Evolutionary conservation across 64 coral and sea anemone species (phyloP).

Genomic region (Montipora cactus): DNA sequence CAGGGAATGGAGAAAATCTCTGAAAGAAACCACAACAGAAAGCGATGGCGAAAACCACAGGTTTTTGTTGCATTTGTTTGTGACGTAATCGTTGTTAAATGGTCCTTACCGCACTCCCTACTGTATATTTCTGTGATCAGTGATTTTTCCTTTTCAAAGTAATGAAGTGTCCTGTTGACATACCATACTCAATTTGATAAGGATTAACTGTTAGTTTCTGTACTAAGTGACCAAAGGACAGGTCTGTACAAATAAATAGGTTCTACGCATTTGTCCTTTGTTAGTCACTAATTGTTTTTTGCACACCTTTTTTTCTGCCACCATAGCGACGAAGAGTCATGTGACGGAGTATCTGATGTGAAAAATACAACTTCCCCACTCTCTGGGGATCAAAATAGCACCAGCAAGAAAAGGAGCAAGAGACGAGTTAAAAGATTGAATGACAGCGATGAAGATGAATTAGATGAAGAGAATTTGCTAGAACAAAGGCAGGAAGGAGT

Average conservation of each 20-base stretch:
- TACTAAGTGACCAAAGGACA: no score
- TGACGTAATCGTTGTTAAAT: not conserved
- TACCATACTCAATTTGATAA: no score
- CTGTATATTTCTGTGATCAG: no score
- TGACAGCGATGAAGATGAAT: constrained; percentile 49
- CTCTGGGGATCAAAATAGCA: not conserved
- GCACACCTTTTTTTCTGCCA: not conserved
- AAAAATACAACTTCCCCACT: not conserved
- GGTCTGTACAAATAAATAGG: no score
- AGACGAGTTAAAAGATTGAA: constrained; percentile 38
- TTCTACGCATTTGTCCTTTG: not conserved
- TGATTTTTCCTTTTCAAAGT: no score
- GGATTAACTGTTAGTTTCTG: no score
- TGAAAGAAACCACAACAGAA: constrained; percentile 5
- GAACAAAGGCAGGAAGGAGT: not conserved
- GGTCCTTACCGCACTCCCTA: no score
- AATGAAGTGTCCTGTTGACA: no score
- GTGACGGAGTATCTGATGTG: not conserved
- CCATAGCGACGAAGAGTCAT: not conserved
- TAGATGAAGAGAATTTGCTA: not conserved
- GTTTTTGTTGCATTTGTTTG: not conserved
- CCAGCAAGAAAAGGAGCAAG: not conserved
- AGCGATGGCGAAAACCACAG: constrained; percentile 36
- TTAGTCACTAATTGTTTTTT: not conserved
- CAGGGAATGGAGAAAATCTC: constrained; percentile 58